Conservation (phyloP, 2,888 invertebrate species). For the Cordilura impudica region DNA sequence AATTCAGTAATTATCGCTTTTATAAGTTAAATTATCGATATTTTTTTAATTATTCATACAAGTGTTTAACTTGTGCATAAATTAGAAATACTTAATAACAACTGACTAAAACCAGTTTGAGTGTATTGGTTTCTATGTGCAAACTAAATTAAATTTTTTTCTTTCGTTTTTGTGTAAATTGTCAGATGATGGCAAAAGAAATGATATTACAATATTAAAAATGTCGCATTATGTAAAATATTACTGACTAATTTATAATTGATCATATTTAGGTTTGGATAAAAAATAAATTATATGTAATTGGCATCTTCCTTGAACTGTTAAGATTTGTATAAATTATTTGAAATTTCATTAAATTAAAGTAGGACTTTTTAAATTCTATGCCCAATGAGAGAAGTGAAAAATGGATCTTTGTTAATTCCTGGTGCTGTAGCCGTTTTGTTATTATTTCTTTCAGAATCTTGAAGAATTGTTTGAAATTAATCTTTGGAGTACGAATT, state of each 20-base stretch:
- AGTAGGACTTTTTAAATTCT: no score
- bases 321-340: no score
- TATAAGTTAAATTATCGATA: no score
- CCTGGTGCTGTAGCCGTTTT: no score
- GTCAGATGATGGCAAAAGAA: slow-evolving; percentile 34
- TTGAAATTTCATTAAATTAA: no score
- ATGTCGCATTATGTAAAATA: slow-evolving; percentile 49
- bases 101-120: slow-evolving; percentile 37
- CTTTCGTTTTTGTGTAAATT: slow-evolving; percentile 20
- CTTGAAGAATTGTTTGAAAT: no score
- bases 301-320: no score
- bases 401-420: no score
- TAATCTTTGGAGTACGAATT: no score
- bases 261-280: slow-evolving; percentile 45
- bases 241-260: slow-evolving; percentile 50
- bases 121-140: neutral
- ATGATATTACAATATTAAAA: neutral
- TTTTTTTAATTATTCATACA: neutral
- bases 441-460: no score
- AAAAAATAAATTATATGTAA: slow-evolving; percentile 43
- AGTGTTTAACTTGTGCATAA: slow-evolving; percentile 50
- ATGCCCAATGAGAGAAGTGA: no score
- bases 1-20: no score
- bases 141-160: neutral
- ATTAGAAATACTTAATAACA: slow-evolving; percentile 55